Evolutionary conservation across 1,140 invertebrate species (phyloP).

Genomic region (Phymorhynchus buccinoides): DNA sequence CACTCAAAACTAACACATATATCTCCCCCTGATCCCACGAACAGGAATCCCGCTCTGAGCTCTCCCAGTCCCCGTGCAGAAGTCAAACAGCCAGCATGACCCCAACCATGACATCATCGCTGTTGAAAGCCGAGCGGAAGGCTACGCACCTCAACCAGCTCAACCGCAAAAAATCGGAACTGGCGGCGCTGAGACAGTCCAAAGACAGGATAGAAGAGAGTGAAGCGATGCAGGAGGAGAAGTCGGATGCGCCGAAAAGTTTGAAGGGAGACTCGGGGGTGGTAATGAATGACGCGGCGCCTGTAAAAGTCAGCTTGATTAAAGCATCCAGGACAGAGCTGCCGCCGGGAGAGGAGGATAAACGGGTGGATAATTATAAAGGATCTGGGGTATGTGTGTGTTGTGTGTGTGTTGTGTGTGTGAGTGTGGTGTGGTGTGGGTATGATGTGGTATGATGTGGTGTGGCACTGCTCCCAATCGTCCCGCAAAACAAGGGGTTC

Average conservation of each 20-base stretch:
- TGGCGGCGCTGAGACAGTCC: background rate
- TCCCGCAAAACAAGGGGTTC: no score
- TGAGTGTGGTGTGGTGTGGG: slow-evolving; percentile 8
- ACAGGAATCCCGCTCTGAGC: background rate
- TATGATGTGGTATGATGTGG: background rate
- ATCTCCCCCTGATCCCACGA: background rate
- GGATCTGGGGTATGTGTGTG: background rate
- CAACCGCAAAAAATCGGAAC: slow-evolving; percentile 38
- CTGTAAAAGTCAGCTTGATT: background rate
- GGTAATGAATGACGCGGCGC: background rate
- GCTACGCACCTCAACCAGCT: slow-evolving; percentile 40
- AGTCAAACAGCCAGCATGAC: background rate
- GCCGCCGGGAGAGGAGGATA: background rate
- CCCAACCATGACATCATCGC: background rate
- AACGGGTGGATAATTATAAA: background rate
- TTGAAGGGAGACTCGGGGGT: background rate
- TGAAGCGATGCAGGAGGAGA: background rate
- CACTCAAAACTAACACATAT: no score
- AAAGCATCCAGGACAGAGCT: background rate
- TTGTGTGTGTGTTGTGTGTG: background rate
- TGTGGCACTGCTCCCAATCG: no score
- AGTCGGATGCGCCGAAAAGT: background rate
- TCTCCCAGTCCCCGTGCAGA: background rate
- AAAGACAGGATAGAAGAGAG: background rate
- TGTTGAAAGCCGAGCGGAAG: slow-evolving; percentile 7